Conservation (phyloP, 2,888 invertebrate genomes). For the Cantharis flavilabris region DNA sequence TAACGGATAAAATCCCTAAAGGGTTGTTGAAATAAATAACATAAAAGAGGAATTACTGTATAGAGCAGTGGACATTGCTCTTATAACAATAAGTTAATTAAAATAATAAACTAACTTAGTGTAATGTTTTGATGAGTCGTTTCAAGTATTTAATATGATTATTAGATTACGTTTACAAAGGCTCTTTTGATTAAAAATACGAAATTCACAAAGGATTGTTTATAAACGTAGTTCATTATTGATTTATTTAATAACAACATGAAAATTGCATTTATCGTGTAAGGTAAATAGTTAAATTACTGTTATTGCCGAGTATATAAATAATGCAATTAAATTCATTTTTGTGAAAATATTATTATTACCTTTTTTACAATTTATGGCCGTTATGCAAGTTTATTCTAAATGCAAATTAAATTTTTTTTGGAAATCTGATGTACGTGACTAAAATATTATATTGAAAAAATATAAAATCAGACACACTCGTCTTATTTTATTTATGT, state of each 20-base stretch:
- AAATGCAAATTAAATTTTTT: background rate
- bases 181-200: background rate
- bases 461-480: background rate
- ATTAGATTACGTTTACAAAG: background rate
- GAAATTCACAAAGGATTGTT: background rate
- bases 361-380: background rate
- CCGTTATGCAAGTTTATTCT: background rate
- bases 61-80: no score
- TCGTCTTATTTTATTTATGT: constrained; percentile 2
- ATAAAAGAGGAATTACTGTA: no score
- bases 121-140: background rate
- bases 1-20: no score
- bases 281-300: background rate
- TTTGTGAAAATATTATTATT: background rate
- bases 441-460: background rate
- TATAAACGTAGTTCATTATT: background rate
- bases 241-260: background rate
- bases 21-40: no score
- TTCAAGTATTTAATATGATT: background rate
- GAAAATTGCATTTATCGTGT: background rate
- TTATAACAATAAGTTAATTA: background rate
- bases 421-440: background rate
- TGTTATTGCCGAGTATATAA: background rate
- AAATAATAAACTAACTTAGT: background rate
- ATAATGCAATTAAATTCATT: background rate